Conservation (phyloP, 2,888 invertebrate species). For the Hipparchia sbordonii region DNA sequence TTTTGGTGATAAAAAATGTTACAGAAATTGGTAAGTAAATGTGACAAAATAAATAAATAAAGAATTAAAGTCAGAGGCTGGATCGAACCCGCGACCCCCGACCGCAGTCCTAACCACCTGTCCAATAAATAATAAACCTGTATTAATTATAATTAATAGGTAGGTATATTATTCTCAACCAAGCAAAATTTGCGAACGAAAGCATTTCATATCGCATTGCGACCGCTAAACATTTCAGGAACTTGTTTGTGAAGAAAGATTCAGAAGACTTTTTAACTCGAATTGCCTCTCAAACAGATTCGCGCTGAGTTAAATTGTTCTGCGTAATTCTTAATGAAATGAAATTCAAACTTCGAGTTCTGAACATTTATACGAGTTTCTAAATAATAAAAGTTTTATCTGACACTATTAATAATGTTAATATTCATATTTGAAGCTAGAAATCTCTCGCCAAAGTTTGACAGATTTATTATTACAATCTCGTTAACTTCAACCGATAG, state of each 20-base stretch:
- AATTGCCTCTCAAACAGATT: conserved; percentile 30
- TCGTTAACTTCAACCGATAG: no score
- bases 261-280: conserved; percentile 32
- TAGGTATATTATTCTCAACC: neutral
- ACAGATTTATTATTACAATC: no score
- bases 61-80: no score
- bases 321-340: conserved; percentile 29
- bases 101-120: no score
- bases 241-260: conserved; percentile 26
- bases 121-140: no score
- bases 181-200: conserved; percentile 10
- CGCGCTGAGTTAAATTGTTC: conserved; percentile 31
- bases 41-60: no score
- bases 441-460: no score
- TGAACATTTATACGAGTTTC: conserved; percentile 14
- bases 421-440: neutral
- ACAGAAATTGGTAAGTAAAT: no score
- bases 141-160: no score
- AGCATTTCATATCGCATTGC: neutral
- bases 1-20: no score
- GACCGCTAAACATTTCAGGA: conserved; percentile 15
- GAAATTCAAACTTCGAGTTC: conserved; percentile 21
- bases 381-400: conserved; percentile 11
- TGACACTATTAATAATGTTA: neutral
- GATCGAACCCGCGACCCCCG: no score